Percentiles rank a stretch among this genome's conserved stretches.
These are phyloP conservation scores for Stigmatopora argus DNA, from an alignment of 2,113 vertebrate species.

Conservation along the genomic window DNA sequence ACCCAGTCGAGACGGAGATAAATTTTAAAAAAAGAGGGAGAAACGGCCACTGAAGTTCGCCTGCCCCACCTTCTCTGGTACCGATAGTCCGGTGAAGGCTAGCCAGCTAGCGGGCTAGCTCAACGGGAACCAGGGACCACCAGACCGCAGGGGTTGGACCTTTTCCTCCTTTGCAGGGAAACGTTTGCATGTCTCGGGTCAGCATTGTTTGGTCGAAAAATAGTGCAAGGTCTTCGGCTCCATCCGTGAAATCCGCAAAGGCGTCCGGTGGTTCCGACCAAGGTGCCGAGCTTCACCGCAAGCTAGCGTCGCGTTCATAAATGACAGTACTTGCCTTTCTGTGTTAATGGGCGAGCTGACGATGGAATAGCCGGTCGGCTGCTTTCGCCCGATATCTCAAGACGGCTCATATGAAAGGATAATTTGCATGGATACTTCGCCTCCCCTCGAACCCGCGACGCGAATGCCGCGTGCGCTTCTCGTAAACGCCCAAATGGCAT, in stretches of 20 bases:
- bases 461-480: slow-evolving; percentile 14
- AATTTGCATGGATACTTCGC: slow-evolving; percentile 38
- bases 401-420: slow-evolving; percentile 31
- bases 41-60: slow-evolving; percentile 28
- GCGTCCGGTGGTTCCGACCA: slow-evolving; percentile 9
- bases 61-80: slow-evolving; percentile 69
- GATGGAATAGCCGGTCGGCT: slow-evolving; percentile 42
- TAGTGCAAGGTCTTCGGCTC: slow-evolving; percentile 13
- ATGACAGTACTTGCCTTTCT: slow-evolving; percentile 41
- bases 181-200: slow-evolving; percentile 45
- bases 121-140: slow-evolving; percentile 30
- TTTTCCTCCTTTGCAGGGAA: slow-evolving; percentile 50
- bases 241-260: slow-evolving; percentile 26
- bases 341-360: slow-evolving; percentile 35
- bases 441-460: slow-evolving; percentile 32
- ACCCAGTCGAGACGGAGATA: neutral
- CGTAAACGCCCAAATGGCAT: slow-evolving; percentile 16
- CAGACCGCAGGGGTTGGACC: slow-evolving; percentile 55
- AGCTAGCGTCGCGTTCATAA: slow-evolving; percentile 38
- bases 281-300: slow-evolving; percentile 39
- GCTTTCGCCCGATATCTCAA: slow-evolving; percentile 48
- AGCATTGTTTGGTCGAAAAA: slow-evolving; percentile 18
- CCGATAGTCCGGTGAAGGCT: slow-evolving; percentile 30
- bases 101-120: slow-evolving; percentile 51
- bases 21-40: neutral